Base-by-base conservation (phyloP, 2,888 invertebrate genomes). In the Parapristionchus giblindavisi region DNA sequence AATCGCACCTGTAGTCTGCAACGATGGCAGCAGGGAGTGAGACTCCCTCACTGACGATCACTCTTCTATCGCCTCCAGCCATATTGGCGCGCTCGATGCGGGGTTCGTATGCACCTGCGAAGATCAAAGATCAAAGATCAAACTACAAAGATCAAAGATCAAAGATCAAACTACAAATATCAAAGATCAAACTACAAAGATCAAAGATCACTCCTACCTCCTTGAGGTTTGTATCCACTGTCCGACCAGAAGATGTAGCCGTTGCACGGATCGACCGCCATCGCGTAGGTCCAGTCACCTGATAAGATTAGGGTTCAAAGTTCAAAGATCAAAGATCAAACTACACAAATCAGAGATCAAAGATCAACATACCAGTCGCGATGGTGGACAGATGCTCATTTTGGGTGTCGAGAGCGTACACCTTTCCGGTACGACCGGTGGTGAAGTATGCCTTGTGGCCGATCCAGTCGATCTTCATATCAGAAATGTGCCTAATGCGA, bases 361-460 rank as follows among this genome's bases (percentile, higher is more conserved):
- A 63, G 29, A 52, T 8, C 17, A n/a, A 34, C 51, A 17, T 5
- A 73, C 73, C 73, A 61, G 34, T 73, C 14, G 73, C 73, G n/a
- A 73, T 65, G 8, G 83, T 84, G 5, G 76, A 79, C 21, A 85
- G 60, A 83, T 94, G 93, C 0, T 92, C 91, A 1, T 95, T 94
- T 86, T 95, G 94, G 32, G 94, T 89, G 87, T 96, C 95, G 94
- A 97, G 94, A 0, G 96, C 94, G 86, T 95, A 96, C 75, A 96
- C 95, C 70, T 86, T 85, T 68, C 94, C 94, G 84, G 96, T 95
- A 0, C 94, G 93, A 38, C 95, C 94, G 87, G 98, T 98, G 0
- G 97, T 95, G 96, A 96, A 99, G 89, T 97, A 98, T 51, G 99
- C 92, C 89, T 96, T 97, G 88, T 94, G 94, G 83, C 95, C 95